Evolutionary conservation across 2,797 vertebrate genomes (phyloP).

Genomic region (Potorous gilbertii): DNA sequence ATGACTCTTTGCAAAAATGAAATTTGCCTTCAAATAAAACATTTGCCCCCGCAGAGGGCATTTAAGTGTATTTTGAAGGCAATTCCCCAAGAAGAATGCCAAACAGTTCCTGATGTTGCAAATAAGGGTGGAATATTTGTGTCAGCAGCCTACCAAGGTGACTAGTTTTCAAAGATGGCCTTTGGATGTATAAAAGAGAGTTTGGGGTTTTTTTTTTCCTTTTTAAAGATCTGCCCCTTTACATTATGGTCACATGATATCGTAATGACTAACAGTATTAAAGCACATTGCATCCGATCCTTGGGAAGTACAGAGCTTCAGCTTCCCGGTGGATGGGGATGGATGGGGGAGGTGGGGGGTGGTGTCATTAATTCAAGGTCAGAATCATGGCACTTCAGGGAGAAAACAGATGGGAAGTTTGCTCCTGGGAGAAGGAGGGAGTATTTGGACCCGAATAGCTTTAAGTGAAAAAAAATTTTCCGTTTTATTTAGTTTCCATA

Average conservation of each 20-base stretch:
- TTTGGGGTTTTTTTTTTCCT: neutral
- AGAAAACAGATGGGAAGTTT: neutral
- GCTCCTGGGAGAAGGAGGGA: neutral
- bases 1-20: conserved; percentile 40
- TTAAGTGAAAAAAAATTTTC: neutral
- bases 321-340: neutral
- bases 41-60: conserved; percentile 35
- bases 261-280: neutral
- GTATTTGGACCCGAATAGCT: neutral
- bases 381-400: neutral
- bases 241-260: neutral
- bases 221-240: neutral
- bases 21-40: conserved; percentile 17
- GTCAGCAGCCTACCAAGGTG: conserved; percentile 7
- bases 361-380: neutral
- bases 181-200: neutral
- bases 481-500: neutral
- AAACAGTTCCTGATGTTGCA: neutral
- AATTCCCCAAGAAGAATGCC: conserved; percentile 45
- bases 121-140: conserved; percentile 28
- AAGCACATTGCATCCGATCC: neutral
- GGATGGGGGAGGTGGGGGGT: neutral
- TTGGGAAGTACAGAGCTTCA: neutral
- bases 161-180: conserved; percentile 46
- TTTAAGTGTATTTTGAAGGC: conserved; percentile 35